phyloP scores from a whole-genome alignment of 2,113 vertebrate species.

The Microcebus tavaratra region DNA sequence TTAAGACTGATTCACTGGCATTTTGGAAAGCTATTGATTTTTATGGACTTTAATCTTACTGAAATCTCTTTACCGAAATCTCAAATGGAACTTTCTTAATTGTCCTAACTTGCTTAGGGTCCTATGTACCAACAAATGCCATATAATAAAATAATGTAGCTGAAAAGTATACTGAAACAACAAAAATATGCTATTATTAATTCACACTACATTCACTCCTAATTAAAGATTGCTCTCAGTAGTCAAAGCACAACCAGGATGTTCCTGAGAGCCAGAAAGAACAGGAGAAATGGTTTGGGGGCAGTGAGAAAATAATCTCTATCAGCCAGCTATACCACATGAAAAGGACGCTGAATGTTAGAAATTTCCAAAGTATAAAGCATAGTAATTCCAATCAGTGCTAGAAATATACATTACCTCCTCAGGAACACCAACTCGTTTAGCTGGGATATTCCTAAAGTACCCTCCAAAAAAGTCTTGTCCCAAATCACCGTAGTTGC shows the following conservation, averaged over 20 bases:
- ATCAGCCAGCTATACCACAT: background rate
- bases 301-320: background rate
- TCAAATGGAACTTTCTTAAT: background rate
- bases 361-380: background rate
- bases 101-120: background rate
- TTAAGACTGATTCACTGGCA: background rate
- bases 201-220: background rate
- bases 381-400: background rate
- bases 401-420: conserved; percentile 64
- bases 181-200: background rate
- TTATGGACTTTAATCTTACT: background rate
- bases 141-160: background rate
- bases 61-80: background rate
- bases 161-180: background rate
- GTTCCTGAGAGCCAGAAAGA: background rate
- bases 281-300: background rate
- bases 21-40: conserved; percentile 24
- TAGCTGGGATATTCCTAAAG: conserved; percentile 9
- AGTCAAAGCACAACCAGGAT: background rate
- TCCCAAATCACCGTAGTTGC: background rate
- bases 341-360: background rate
- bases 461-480: rapidly evolving
- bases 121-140: background rate
- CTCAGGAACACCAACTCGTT: conserved; percentile 66
- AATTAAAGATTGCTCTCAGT: background rate